These are phyloP conservation scores for Sebastes iracundus DNA, from an alignment of 2,797 vertebrate genomes.

Conservation along the genomic window DNA sequence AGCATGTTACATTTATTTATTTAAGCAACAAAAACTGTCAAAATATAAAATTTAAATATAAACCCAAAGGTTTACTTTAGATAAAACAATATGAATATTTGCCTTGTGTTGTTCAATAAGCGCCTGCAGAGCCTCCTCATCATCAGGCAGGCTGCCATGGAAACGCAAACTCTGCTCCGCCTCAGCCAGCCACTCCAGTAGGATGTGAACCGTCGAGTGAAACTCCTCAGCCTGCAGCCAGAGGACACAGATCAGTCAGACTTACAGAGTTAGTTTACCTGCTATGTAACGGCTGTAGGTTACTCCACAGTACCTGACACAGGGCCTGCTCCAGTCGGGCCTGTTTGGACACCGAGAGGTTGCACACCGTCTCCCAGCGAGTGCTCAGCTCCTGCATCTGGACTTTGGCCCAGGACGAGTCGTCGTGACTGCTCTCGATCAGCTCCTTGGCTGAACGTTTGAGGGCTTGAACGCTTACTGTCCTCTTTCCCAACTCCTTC, in stretches of 20 bases:
- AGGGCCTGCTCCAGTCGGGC: conserved; percentile 94
- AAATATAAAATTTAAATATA: not conserved
- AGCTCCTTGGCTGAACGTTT: conserved; percentile 95
- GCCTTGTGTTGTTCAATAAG: conserved; percentile 97
- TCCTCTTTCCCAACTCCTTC: conserved; percentile 96
- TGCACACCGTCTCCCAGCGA: conserved; percentile 97
- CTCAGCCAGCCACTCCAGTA: conserved; percentile 98
- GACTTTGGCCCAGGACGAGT: conserved; percentile 97
- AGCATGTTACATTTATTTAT: not conserved
- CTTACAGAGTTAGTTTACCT: not conserved
- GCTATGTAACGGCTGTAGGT: too few relatives aligned
- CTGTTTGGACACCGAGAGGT: conserved; percentile 95
- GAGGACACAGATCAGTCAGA: conserved; percentile 25
- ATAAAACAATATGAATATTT: not conserved
- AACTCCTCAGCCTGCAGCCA: conserved; percentile 94
- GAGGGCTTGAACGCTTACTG: conserved; percentile 93
- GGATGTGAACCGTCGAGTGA: conserved; percentile 94
- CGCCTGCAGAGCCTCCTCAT: conserved; percentile 90
- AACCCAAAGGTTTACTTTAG: not conserved
- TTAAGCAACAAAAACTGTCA: conserved; percentile 13
- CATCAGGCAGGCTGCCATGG: conserved; percentile 94
- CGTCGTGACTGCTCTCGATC: conserved; percentile 91
- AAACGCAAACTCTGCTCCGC: conserved; percentile 97
- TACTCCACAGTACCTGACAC: conserved; percentile 82
- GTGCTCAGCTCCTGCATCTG: conserved; percentile 97